Percentiles rank a stretch among this genome's conserved stretches.
phyloP scores from a whole-genome alignment of 2,888 invertebrate species.

The Mechanitis messenoides region DNA sequence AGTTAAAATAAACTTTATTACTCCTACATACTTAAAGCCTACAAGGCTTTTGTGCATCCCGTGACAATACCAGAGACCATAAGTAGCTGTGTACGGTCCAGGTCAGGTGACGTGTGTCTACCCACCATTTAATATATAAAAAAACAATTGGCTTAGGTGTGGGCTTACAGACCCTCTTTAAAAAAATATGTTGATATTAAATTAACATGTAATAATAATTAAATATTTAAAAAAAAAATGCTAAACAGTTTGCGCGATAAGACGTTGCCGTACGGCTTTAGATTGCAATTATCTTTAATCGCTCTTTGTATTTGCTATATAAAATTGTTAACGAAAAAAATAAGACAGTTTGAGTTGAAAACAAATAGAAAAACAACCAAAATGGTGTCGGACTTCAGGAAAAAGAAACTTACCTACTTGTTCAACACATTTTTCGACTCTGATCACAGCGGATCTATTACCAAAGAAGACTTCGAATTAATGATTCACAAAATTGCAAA shows the following conservation, averaged over 20 bases:
- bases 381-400: constrained; percentile 89
- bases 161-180: too few species aligned
- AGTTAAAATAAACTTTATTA: too few species aligned
- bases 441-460: constrained; percentile 90
- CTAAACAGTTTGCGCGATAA: constrained; percentile 11
- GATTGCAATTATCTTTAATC: constrained; percentile 25
- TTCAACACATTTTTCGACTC: constrained; percentile 93
- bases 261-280: constrained; percentile 11
- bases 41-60: too few species aligned
- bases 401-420: constrained; percentile 89
- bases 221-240: not conserved
- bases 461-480: constrained; percentile 90
- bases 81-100: too few species aligned
- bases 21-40: too few species aligned
- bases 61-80: too few species aligned
- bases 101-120: too few species aligned
- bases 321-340: constrained; percentile 10
- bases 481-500: constrained; percentile 89
- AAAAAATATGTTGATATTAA: too few species aligned
- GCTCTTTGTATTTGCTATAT: constrained; percentile 15
- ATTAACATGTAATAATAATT: too few species aligned
- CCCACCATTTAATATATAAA: too few species aligned
- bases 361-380: constrained; percentile 30
- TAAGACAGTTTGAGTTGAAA: constrained; percentile 20
- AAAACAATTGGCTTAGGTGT: too few species aligned